Base-by-base conservation (phyloP, 2,888 invertebrate species). In the Calliscelio sp. region DNA sequence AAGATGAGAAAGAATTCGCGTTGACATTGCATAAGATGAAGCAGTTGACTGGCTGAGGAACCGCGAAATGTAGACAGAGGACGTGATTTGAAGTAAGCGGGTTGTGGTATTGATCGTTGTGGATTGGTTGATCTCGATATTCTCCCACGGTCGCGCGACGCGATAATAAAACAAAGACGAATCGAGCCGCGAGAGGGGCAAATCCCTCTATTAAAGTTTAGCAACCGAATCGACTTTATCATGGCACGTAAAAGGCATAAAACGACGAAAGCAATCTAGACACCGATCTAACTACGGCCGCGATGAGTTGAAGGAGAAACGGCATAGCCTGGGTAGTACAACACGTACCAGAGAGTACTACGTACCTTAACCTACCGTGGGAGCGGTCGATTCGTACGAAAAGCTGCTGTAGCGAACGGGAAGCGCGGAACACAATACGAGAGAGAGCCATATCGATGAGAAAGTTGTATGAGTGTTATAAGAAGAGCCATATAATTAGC, bases 181-280 rank as follows among this genome's bases (percentile, higher is more conserved):
- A 77, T 81, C 41, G 70, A 74, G 44, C 63, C 61, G 78, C 59
- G 70, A 81, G 74, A 75, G 86, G 79, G 83, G 85, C 84, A 86
- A 86, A 86, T 86, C 83, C 82, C 84, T 85, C 85, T 86, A 85
- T 87, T 86, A 84, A 88, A 88, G 86, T 88, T 89, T 88, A 86
- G 86, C 86, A 87, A 86, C 86, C 81, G 81, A 84, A 84, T 84
- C 84, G 80, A 78, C 80, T 81, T 71, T 81, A 84, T 81, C 85
- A 71, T 85, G 85, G 88, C 90, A 90, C 90, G 88, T 90, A 90
- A 89, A 87, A 86, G 89, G 88, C 88, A 90, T 90, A 90, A 90
- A 90, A 88, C 89, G 90, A 90, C 89, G 88, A 89, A 89, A 89
- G 89, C 89, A 90, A 91, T 91, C 90, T 89, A 88, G 84, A 85